phyloP scores from a whole-genome alignment of 2,797 vertebrate species.

The Tolypeutes matacus region DNA sequence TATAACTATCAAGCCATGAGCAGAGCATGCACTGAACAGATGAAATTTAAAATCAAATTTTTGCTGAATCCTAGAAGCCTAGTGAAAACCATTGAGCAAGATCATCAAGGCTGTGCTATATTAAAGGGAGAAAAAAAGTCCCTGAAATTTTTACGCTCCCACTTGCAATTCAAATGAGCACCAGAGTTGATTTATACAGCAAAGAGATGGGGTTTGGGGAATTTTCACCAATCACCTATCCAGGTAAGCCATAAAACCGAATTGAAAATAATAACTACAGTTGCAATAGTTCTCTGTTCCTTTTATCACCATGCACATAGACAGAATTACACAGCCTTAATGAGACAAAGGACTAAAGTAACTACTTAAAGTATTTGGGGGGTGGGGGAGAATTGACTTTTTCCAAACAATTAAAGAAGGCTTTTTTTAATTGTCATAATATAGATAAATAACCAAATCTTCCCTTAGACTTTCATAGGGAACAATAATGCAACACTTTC shows the following conservation, averaged over 20 bases:
- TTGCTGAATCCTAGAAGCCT: constrained; percentile 38
- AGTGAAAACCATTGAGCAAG: constrained; percentile 4
- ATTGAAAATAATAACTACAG: constrained; percentile 51
- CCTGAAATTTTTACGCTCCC: neutral
- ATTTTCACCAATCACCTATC: neutral
- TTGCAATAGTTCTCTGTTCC: neutral
- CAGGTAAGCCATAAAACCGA: neutral
- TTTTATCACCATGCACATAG: neutral
- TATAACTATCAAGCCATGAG: constrained; percentile 11
- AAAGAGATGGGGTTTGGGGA: neutral
- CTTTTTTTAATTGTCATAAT: neutral
- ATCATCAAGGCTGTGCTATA: neutral
- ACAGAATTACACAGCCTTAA: neutral
- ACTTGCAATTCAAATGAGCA: neutral
- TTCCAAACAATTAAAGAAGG: neutral
- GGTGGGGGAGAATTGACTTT: neutral
- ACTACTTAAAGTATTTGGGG: neutral
- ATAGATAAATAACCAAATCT: constrained; percentile 38
- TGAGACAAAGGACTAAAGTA: neutral
- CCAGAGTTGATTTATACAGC: neutral
- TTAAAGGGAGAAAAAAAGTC: neutral
- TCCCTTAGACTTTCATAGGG: neutral
- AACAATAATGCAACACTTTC: constrained; percentile 1
- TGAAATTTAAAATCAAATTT: constrained; percentile 58
- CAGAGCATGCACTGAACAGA: neutral